Evolutionary conservation across 2,888 invertebrate genomes (phyloP), one percentile per base, ranked within the genome.

Genomic region (Tuta absoluta): DNA sequence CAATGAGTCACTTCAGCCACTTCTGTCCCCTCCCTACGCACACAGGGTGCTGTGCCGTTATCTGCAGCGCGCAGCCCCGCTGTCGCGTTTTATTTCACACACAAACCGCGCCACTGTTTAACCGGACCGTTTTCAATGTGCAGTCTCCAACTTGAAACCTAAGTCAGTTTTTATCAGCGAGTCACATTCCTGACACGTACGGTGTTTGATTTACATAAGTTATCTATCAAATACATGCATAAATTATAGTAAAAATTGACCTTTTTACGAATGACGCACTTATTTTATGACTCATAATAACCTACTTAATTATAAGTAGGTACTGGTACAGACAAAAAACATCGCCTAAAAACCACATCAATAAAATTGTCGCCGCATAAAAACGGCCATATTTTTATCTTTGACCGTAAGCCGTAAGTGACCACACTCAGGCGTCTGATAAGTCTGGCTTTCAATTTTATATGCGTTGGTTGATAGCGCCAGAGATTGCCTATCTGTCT

Each of bases 371-470:
- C 28, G 24, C 24, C 8, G n/a, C 28, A 24, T 24, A 56, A 23
- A 56, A 56, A 56, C 56, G n/a, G 33, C 28, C n/a, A 56, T 56
- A 56, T 56, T 33, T 56, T 56, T 56, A 56, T 56, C 56, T 53
- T 53, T 53, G 51, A 23, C 51, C 45, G 69, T 75, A 78, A 72
- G 69, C 81, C 57, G 65, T 69, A 75, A 78, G 58, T 68, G 69
- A 56, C 56, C 56, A 56, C 68, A 57, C 71, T 66, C 68, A 69
- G 77, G 76, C 72, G 78, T 76, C 75, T 67, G 84, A 86, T 86
- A 85, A 81, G 77, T 33, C 67, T 69, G 69, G 77, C 81, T 77
- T 82, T 83, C 81, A 81, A 79, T 83, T 85, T 84, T 84, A 86
- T 85, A 85, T 76, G 77, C 72, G 76, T 77, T 71, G 72, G 68